Conservation (phyloP, 2,888 invertebrate species). For the Malacosoma neustria region DNA sequence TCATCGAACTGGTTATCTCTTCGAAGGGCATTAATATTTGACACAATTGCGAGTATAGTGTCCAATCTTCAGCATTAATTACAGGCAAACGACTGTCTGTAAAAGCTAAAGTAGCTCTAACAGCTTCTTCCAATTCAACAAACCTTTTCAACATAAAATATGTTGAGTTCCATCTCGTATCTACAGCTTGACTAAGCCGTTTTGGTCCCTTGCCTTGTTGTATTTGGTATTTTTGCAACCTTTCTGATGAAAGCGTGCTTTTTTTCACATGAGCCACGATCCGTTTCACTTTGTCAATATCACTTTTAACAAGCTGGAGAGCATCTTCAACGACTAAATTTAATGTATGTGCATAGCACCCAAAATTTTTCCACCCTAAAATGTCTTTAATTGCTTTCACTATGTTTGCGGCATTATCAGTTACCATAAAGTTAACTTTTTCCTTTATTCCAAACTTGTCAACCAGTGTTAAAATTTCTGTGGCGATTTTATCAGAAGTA, state of each 20-base stretch:
- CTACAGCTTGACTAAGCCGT: constrained; percentile 17
- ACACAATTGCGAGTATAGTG: constrained; percentile 9
- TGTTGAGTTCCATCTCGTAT: constrained; percentile 21
- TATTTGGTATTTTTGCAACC: constrained; percentile 14
- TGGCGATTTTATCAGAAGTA: constrained; percentile 15
- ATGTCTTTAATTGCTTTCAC: constrained; percentile 15
- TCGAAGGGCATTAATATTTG: constrained; percentile 17
- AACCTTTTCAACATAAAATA: constrained; percentile 18
- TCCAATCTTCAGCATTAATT: too few species aligned
- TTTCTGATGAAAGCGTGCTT: constrained; percentile 14
- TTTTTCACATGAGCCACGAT: constrained; percentile 14
- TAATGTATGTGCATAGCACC: constrained; percentile 19
- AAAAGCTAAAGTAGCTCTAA: constrained; percentile 12
- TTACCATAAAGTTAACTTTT: constrained; percentile 20
- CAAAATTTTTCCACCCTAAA: constrained; percentile 18
- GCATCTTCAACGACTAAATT: too few species aligned
- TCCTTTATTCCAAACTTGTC: constrained; percentile 9
- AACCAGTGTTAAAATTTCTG: constrained; percentile 9
- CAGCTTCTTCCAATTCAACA: constrained; percentile 15
- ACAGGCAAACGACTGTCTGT: too few species aligned
- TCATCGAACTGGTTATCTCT: constrained; percentile 13
- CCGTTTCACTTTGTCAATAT: constrained; percentile 14
- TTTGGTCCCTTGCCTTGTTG: constrained; percentile 14
- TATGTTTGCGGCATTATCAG: constrained; percentile 24
- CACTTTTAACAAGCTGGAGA: constrained; percentile 1